Percentiles rank a stretch among this genome's conserved stretches.
Evolutionary conservation across 2,888 invertebrate species (phyloP).

Genomic region (Meteorus colon): DNA sequence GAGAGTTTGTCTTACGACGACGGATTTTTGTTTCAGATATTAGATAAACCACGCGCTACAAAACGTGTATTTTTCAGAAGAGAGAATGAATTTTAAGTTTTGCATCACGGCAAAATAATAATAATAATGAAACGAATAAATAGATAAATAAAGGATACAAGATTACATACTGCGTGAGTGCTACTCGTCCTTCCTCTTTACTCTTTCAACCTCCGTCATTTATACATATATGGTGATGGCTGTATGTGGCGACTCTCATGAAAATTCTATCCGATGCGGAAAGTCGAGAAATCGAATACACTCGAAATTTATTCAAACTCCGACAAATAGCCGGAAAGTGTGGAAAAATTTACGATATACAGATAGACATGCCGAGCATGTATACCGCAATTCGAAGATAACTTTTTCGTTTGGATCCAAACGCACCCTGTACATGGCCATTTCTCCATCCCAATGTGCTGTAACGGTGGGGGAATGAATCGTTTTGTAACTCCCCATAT

Average conservation of each 20-base stretch:
- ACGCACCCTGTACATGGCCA: constrained; percentile 44
- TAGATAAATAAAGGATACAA: constrained; percentile 27
- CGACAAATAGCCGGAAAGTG: constrained; percentile 58
- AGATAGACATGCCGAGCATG: constrained; percentile 43
- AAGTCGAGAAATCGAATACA: constrained; percentile 57
- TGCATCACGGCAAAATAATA: constrained; percentile 10
- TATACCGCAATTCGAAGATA: constrained; percentile 47
- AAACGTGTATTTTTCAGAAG: constrained; percentile 32
- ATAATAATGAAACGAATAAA: constrained; percentile 16
- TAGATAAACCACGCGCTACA: constrained; percentile 38
- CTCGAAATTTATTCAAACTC: constrained; percentile 57
- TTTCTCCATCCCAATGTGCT: constrained; percentile 50
- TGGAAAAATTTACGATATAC: constrained; percentile 57
- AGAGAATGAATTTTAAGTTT: constrained; percentile 23
- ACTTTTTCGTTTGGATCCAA: constrained; percentile 52
- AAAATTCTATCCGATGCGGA: constrained; percentile 56
- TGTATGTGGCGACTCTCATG: constrained; percentile 47
- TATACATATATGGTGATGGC: constrained; percentile 6
- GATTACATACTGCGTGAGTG: constrained; percentile 24
- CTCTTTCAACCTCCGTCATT: constrained; percentile 31
- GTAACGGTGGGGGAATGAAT: constrained; percentile 37
- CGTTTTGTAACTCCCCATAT: constrained; percentile 44
- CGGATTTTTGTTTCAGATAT: constrained; percentile 41
- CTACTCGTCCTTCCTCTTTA: not conserved
- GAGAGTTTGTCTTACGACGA: constrained; percentile 56